phyloP scores from a whole-genome alignment of 2,113 vertebrate genomes.

The Heterotilapia buettikoferi region DNA sequence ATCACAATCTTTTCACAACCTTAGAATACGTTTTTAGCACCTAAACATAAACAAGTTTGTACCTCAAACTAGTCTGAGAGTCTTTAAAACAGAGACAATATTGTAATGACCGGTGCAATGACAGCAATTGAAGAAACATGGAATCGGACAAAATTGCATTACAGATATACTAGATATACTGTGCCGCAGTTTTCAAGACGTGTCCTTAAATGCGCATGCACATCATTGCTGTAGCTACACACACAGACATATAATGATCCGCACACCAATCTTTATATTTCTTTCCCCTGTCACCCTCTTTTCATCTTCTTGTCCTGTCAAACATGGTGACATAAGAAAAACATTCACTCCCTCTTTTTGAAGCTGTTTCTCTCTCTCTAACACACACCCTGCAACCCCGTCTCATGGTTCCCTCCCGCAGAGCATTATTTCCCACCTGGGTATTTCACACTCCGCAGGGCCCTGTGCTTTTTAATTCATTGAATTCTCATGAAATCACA shows the following conservation, averaged over 20 bases:
- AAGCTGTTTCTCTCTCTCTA: not conserved
- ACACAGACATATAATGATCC: not conserved
- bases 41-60: not conserved
- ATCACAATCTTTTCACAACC: not conserved
- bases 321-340: not conserved
- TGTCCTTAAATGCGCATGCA: not conserved
- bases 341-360: not conserved
- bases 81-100: not conserved
- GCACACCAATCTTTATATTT: not conserved
- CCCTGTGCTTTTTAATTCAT: conserved; percentile 27
- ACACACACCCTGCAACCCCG: not conserved
- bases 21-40: not conserved
- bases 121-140: not conserved
- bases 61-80: not conserved
- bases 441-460: conserved; percentile 44
- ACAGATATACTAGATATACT: not conserved
- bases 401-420: not conserved
- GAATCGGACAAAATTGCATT: not conserved
- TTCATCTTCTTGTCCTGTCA: not conserved
- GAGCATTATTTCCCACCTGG: conserved; percentile 32
- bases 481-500: conserved; percentile 29
- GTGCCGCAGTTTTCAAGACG: not conserved
- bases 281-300: not conserved
- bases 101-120: not conserved
- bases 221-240: not conserved